Percentiles rank a stretch among this genome's conserved stretches.
These are phyloP conservation scores for Trichogramma evanescens DNA, from an alignment of 2,888 invertebrate genomes.

Conservation along the genomic window DNA sequence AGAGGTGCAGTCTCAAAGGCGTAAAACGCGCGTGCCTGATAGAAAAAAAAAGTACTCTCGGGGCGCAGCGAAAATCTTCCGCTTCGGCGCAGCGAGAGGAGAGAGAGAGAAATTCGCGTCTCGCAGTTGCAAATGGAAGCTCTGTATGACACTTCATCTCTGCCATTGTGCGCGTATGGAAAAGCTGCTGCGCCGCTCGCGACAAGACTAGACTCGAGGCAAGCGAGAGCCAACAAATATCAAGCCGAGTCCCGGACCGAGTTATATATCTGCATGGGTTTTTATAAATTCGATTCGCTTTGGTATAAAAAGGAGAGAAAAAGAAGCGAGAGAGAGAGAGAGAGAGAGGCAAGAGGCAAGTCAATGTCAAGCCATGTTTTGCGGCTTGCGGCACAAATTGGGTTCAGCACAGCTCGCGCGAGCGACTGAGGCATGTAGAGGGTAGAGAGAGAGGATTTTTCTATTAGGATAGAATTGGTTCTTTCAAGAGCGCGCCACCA, in stretches of 20 bases:
- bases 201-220: not conserved
- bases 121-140: no score
- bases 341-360: no score
- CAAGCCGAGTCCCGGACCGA: no score
- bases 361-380: constrained; percentile 41
- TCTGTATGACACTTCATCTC: no score
- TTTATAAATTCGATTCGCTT: constrained; percentile 14
- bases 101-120: not conserved
- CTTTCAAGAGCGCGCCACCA: constrained; percentile 45
- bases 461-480: constrained; percentile 49
- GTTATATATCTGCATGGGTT: not conserved
- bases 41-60: no score
- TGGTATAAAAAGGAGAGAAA: not conserved
- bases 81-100: not conserved
- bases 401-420: constrained; percentile 37
- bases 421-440: no score
- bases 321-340: no score
- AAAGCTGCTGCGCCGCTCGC: constrained; percentile 13
- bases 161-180: not conserved
- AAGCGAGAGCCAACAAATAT: not conserved
- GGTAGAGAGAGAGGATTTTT: constrained; percentile 40
- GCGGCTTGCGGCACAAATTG: constrained; percentile 46
- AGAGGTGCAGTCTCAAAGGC: no score
- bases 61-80: no score
- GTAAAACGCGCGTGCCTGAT: no score